Evolutionary conservation across 2,113 vertebrate species (phyloP).

Genomic region (Microtus oregoni): DNA sequence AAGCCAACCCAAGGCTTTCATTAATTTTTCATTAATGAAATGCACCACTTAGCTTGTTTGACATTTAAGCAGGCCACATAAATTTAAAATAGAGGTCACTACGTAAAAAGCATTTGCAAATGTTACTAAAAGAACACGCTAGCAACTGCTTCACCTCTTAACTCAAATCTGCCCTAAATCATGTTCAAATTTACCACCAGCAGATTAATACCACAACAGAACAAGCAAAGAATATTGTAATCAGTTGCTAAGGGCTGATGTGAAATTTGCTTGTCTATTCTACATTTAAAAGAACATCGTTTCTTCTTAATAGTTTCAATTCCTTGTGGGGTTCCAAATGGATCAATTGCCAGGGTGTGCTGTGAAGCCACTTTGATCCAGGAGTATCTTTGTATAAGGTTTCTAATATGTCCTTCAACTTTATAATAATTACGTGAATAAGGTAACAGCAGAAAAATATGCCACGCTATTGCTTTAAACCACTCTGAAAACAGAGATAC

Average conservation of each 20-base stretch:
- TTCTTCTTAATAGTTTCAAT: constrained; percentile 42
- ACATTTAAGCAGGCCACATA: constrained; percentile 87
- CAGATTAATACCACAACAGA: constrained; percentile 78
- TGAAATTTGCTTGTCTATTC: constrained; percentile 65
- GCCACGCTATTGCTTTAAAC: background rate
- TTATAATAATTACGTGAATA: background rate
- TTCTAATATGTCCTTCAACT: background rate
- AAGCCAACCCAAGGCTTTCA: constrained; percentile 85
- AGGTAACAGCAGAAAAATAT: background rate
- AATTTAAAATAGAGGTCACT: constrained; percentile 86
- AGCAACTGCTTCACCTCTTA: constrained; percentile 78
- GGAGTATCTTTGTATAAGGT: background rate
- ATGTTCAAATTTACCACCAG: constrained; percentile 78
- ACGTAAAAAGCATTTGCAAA: constrained; percentile 82
- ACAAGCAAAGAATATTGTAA: constrained; percentile 75
- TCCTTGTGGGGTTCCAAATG: constrained; percentile 47
- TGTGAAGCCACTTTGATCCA: background rate
- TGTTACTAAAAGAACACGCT: constrained; percentile 82
- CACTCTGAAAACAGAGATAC: background rate
- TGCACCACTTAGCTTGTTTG: constrained; percentile 87
- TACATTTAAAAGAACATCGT: constrained; percentile 51
- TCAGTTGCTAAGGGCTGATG: constrained; percentile 70
- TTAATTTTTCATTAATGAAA: constrained; percentile 91
- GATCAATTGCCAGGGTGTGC: background rate
- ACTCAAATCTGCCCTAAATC: constrained; percentile 69